Conservation (phyloP, 2,797 vertebrate species). For the Notoglanidium macrostoma region DNA sequence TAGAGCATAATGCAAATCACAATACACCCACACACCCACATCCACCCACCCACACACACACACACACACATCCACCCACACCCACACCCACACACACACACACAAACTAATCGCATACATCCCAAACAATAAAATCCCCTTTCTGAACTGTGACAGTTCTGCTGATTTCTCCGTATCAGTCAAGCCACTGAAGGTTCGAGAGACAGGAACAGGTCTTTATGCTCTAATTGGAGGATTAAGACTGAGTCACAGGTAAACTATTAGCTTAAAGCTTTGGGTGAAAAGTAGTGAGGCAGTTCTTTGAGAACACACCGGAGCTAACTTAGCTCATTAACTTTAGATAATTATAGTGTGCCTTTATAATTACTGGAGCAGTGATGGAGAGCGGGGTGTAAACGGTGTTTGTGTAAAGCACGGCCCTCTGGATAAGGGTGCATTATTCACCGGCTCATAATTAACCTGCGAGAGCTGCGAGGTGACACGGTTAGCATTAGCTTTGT, state of each 20-base stretch:
- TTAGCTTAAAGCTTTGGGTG: conserved; percentile 15
- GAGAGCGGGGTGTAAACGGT: background rate
- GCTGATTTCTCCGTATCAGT: background rate
- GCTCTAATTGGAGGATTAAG: conserved; percentile 3
- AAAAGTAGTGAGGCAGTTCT: background rate
- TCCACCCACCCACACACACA: background rate
- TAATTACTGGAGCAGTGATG: background rate
- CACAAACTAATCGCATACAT: background rate
- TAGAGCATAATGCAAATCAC: background rate
- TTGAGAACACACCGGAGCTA: background rate
- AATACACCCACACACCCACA: background rate
- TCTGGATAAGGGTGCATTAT: background rate
- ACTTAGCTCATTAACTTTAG: background rate
- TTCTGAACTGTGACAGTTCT: background rate
- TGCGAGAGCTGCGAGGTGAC: background rate
- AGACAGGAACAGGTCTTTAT: conserved; percentile 6
- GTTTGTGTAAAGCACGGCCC: background rate
- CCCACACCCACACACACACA: background rate
- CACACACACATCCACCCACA: background rate
- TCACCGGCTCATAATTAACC: background rate
- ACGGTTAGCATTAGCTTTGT: background rate
- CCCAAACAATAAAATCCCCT: background rate
- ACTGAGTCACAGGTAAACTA: conserved; percentile 1
- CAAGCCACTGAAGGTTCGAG: background rate
- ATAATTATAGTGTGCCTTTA: conserved; percentile 19